phyloP scores from a whole-genome alignment of 1,140 invertebrate genomes.

The Cotesia vestalis region DNA sequence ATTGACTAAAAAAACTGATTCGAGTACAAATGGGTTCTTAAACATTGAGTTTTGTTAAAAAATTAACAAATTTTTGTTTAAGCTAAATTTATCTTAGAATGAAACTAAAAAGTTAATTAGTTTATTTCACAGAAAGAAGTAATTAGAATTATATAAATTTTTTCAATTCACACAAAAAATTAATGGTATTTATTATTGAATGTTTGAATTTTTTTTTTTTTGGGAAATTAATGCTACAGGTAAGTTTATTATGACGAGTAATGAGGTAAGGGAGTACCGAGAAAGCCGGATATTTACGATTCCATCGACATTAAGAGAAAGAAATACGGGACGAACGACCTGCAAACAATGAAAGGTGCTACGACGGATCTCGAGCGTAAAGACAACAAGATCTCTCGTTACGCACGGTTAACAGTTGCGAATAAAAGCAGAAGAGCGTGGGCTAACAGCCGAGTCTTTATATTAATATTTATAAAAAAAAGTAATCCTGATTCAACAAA shows the following conservation, averaged over 20 bases:
- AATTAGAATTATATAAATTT: no score
- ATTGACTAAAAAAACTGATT: no score
- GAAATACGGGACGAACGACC: constrained; percentile 33
- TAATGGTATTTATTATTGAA: no score
- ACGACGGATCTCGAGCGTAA: constrained; percentile 34
- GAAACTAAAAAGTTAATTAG: no score
- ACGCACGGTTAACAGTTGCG: constrained; percentile 30
- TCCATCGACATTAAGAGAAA: constrained; percentile 31
- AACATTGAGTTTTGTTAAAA: no score
- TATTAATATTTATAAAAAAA: constrained; percentile 1
- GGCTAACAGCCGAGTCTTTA: not conserved
- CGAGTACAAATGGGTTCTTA: no score
- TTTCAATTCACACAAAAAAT: no score
- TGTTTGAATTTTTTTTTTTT: not conserved
- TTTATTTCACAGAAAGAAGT: no score
- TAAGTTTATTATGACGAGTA: constrained; percentile 9
- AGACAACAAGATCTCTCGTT: constrained; percentile 37
- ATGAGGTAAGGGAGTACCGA: constrained; percentile 6
- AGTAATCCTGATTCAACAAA: not conserved
- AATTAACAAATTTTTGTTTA: no score
- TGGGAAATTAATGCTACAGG: not conserved
- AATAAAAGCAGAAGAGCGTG: constrained; percentile 2
- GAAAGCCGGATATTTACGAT: constrained; percentile 37
- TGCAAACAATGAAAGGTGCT: constrained; percentile 34
- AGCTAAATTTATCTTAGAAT: no score